Base-by-base conservation (phyloP, 2,888 invertebrate genomes). In the Leucophora obtusa region DNA sequence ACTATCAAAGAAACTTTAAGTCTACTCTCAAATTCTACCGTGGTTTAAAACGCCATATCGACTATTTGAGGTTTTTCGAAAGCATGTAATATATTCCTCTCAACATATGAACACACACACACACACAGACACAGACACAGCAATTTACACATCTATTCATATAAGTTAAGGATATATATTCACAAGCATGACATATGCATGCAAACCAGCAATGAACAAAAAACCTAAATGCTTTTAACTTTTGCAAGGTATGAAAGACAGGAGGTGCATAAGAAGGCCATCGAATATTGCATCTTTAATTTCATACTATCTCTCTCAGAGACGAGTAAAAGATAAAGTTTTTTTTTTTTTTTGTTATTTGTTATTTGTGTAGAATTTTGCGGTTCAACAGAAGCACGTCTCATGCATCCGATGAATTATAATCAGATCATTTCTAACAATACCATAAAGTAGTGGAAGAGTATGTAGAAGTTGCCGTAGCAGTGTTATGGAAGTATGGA, bases 381-480 rank as follows among this genome's bases (percentile, higher is more conserved):
- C 70, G 77, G 81, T 81, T 77, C 69, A 74, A 74, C 73, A 77
- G 35, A 77, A 81, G 81, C 81, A 81, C 81, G 77, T 81, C 62
- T 70, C 77, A 73, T 70, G 73, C 77, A 74, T 73, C 77, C 70
- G 77, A 74, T 81, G 77, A 81, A 81, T 81, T 81, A 81, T 81
- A 81, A 81, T 81, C 81, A 81, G 81, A 81, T 81, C 77, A 77
- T 74, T 66, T 78, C 71, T 24, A 71, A 68, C 71, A 50, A 35
- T n/a, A 50, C 47, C 71, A 50, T 71, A 77, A 77, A 35, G 65
- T 59, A 65, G 65, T 54, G 65, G 21, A 50, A 66, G 54, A 21
- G 35, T 17, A 24, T 14, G 35, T 38, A n/a, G 18, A 5, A 56
- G 9, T 7, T 38, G 43, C 38, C 14, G 6, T 47, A 59, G 53